These are phyloP conservation scores for Hypolimnas misippus DNA, from an alignment of 2,888 invertebrate species.

Conservation along the genomic window DNA sequence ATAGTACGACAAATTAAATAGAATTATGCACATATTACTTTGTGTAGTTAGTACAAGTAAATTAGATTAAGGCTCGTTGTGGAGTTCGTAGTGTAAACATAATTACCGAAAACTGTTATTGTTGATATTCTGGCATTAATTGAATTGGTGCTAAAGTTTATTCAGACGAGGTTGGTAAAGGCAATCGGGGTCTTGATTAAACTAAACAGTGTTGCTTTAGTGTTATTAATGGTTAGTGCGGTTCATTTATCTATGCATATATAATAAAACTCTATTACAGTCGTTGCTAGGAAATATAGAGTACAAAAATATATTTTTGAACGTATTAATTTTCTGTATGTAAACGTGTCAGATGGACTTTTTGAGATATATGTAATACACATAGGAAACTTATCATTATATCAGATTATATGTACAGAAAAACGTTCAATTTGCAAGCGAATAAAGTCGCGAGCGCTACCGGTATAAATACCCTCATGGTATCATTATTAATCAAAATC, in stretches of 20 bases:
- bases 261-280: background rate
- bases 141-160: slow-evolving; percentile 77
- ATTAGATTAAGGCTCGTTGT: slow-evolving; percentile 49
- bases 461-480: too few species aligned
- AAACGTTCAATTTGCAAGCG: too few species aligned
- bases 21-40: slow-evolving; percentile 42
- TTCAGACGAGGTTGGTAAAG: slow-evolving; percentile 71
- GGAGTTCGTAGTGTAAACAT: slow-evolving; percentile 66
- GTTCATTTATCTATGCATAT: background rate
- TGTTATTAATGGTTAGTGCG: slow-evolving; percentile 15
- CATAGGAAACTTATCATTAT: too few species aligned
- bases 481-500: too few species aligned
- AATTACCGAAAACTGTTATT: slow-evolving; percentile 78
- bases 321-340: too few species aligned
- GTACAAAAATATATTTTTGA: too few species aligned
- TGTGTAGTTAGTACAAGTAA: slow-evolving; percentile 39
- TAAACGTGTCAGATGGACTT: too few species aligned
- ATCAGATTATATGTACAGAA: too few species aligned
- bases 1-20: slow-evolving; percentile 2
- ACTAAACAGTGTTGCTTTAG: slow-evolving; percentile 69
- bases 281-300: background rate
- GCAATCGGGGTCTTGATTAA: slow-evolving; percentile 77
- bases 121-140: slow-evolving; percentile 74
- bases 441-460: too few species aligned
- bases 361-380: too few species aligned